Evolutionary conservation across 1,140 invertebrate species (phyloP), one percentile per base, ranked within the genome.

Genomic region (Holotrichia oblita): DNA sequence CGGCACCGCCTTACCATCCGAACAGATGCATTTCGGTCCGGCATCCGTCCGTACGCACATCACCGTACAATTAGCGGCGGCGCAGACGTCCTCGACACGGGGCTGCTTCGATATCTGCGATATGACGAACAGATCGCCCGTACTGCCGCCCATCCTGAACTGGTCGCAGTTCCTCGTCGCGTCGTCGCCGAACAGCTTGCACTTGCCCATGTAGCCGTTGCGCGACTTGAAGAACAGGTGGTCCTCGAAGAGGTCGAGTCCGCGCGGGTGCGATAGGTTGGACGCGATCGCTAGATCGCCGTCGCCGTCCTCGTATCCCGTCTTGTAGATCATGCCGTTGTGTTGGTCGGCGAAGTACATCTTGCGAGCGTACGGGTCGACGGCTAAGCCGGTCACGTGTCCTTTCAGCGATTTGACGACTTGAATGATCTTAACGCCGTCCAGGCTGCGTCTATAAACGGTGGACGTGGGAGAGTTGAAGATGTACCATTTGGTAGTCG

Each of bases 301-400:
- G 3, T 87, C 88, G 8, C 92, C 92, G 74, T 34, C 27, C 4
- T 94, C 90, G 9, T 94, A 91, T 79, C 89, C 89, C n/a, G 93
- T 88, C 73, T 89, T 87, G 83, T 93, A 89, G 20, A 96, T 90
- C 8, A 88, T 88, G 76, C 89, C 90, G 10, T 84, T 83, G 84
- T 89, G 90, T 79, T 91, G 87, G 84, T 95, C 94, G 0, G 90
- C 88, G 85, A 91, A 94, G 83, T 95, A 96, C 0, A 96, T 82
- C 48, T 88, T 83, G 78, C 89, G 88, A 78, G 90, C 91, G 78
- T 92, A 89, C 73, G 90, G 87, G 88, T 96, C 94, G 41, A 91
- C 88, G 0, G 93, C 88, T 0, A 96, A 80, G 0, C 92, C 92
- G 2, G 89, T 89, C 12, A 95, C 91, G 83, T 91, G 89, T 8